Evolutionary conservation across 2,113 vertebrate genomes (phyloP), one percentile per base, ranked within the genome.

Genomic region (Dendropsophus ebraccatus): DNA sequence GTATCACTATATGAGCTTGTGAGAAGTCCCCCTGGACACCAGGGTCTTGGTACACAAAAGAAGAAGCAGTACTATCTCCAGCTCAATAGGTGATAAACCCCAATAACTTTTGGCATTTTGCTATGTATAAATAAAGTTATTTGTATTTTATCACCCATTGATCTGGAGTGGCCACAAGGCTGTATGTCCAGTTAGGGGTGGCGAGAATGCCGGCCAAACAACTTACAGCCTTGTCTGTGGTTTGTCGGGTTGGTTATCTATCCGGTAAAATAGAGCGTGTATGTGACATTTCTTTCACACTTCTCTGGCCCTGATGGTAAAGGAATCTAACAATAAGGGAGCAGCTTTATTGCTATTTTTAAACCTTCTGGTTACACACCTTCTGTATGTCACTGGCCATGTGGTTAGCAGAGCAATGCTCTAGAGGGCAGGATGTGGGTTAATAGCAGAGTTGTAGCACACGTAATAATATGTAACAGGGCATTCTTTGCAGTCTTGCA

Each of bases 321-420:
- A 54, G 17, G 28, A 78, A 25, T 5, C n/a, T 56, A 37, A 45
- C 60, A 70, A 25, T 19, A 32, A 81, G 50, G 74, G 84, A 73
- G 84, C 30, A 65, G 76, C 52, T 80, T 86, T 81, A 81, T 58
- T 70, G 52, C 76, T 67, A 62, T 62, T 58, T 58, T 45, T 79
- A 28, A 76, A 4, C 2, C 32, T n/a, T 69, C 4, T 60, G 21
- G 28, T 25, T 58, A 30, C 78, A 86, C 30, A 80, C 62, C 82
- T 80, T 58, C 37, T 23, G 12, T n/a, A 81, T 45, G 81, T 45
- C 17, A 81, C 17, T 54, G n/a, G 11, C 30, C 75, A 45, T 84
- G 72, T 84, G 54, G 72, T 62, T 62, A 75, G 14, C 19, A 80
- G 76, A 69, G 75, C 84, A 47, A 54, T 69, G 62, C 32, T 45